Evolutionary conservation across 2,888 invertebrate genomes (phyloP), one percentile per base, ranked within the genome.

Genomic region (Biston stratarius): DNA sequence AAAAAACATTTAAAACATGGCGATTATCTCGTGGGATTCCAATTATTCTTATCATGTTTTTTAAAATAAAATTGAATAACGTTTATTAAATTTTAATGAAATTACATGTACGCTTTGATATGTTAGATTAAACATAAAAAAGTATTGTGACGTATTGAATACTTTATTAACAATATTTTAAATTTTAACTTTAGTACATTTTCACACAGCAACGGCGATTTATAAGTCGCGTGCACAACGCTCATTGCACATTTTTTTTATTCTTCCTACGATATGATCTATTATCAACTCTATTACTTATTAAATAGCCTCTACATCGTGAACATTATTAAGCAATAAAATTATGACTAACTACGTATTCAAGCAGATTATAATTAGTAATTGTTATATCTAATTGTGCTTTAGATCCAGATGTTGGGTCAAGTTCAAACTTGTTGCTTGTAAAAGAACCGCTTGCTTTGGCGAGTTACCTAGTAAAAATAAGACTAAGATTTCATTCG

Each of bases 381-480:
- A 55, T 72, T 70, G 71, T 70, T 74, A 74, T 76, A 76, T 42
- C 47, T 62, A 79, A 73, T 71, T 61, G 55, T 69, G 55, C 42
- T 24, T 42, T 7, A 64, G 64, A 69, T 71, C 76, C 76, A 60
- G 73, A 76, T 80, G 74, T 77, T 81, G 76, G 85, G 86, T 86
- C 86, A 86, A 85, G 86, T 85, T 83, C 79, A 82, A 76, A 86
- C 86, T 70, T 74, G 85, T 71, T 72, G 82, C 70, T 73, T 72
- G 73, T 74, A 74, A 78, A 74, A 76, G 74, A 67, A 77, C 79
- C 83, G 78, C 84, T 53, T 44, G 53, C 53, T 61, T 5, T 38
- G 36, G 36, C 24, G 8, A 14, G 14, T 48, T 10, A 14, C 14
- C 11, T 24, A 3, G 3, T 24, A 3, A 1, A 24, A 2, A 24